These are phyloP conservation scores for Diarsia brunnea DNA, from an alignment of 2,888 invertebrate species.

Conservation along the genomic window DNA sequence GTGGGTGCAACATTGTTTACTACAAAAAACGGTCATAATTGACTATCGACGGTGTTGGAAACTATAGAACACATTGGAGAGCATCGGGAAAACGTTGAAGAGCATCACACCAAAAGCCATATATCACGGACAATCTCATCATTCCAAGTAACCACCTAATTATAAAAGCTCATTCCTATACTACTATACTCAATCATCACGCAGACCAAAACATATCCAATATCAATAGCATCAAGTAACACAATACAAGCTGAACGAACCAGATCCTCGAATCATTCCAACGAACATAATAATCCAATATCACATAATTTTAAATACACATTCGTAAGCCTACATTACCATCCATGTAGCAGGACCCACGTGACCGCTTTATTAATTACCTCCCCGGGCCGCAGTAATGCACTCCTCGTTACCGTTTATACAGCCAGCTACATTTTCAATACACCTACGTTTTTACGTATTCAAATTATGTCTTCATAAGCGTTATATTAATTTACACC, in stretches of 20 bases:
- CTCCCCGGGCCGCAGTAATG: slow-evolving; percentile 29
- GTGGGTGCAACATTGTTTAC: background rate
- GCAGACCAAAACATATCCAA: background rate
- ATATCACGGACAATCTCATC: background rate
- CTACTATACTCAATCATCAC: background rate
- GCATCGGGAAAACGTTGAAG: background rate
- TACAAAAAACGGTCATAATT: background rate
- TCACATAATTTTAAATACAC: slow-evolving; percentile 21
- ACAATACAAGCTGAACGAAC: background rate
- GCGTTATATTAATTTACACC: slow-evolving; percentile 42
- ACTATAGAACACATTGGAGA: background rate
- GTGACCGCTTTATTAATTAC: slow-evolving; percentile 42
- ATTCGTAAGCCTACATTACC: slow-evolving; percentile 33
- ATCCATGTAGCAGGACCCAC: slow-evolving; percentile 9
- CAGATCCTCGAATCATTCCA: background rate
- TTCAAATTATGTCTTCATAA: slow-evolving; percentile 50
- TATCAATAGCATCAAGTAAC: slow-evolving; percentile 1
- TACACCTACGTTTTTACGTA: slow-evolving; percentile 47
- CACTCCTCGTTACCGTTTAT: slow-evolving; percentile 20
- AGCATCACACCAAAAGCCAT: background rate
- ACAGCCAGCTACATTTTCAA: slow-evolving; percentile 33
- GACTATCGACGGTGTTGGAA: background rate
- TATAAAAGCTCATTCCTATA: background rate
- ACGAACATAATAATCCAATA: slow-evolving; percentile 1
- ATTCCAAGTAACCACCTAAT: background rate